Conservation (phyloP, 2,888 invertebrate species). For the Halocaridina rubra region DNA sequence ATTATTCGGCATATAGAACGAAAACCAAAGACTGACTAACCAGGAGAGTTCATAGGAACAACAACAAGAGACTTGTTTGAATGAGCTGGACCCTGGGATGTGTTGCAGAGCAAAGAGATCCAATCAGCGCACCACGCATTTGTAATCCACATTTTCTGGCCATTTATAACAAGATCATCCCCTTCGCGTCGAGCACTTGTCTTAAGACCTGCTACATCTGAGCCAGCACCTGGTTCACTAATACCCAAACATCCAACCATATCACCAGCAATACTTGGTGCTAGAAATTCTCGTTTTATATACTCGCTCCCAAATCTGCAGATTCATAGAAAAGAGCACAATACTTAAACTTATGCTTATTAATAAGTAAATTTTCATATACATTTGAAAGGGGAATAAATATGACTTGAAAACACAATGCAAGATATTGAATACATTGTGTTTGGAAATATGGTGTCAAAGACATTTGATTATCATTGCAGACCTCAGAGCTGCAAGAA, state of each 20-base stretch:
- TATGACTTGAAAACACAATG: too few relatives aligned
- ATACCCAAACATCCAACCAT: conserved; percentile 72
- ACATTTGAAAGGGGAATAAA: too few relatives aligned
- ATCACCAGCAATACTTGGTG: conserved; percentile 63
- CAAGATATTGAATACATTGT: too few relatives aligned
- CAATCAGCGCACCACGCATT: conserved; percentile 73
- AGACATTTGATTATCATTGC: too few relatives aligned
- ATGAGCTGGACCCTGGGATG: conserved; percentile 69
- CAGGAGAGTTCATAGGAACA: conserved; percentile 71
- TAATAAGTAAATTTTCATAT: too few relatives aligned
- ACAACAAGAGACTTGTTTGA: conserved; percentile 72
- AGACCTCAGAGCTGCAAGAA: too few relatives aligned
- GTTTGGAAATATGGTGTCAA: too few relatives aligned
- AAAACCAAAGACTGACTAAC: too few relatives aligned
- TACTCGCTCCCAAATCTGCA: conserved; percentile 69
- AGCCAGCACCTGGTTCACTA: conserved; percentile 71
- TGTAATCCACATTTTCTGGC: conserved; percentile 74
- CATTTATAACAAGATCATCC: conserved; percentile 72
- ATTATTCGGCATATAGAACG: too few relatives aligned
- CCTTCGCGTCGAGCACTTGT: conserved; percentile 70
- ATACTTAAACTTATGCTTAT: too few relatives aligned
- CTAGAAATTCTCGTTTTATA: conserved; percentile 70
- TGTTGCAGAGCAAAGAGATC: conserved; percentile 73
- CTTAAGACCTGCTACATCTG: conserved; percentile 71
- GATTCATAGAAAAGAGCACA: too few relatives aligned